Conservation (phyloP, 2,113 vertebrate species). For the Epinephelus fuscoguttatus region DNA sequence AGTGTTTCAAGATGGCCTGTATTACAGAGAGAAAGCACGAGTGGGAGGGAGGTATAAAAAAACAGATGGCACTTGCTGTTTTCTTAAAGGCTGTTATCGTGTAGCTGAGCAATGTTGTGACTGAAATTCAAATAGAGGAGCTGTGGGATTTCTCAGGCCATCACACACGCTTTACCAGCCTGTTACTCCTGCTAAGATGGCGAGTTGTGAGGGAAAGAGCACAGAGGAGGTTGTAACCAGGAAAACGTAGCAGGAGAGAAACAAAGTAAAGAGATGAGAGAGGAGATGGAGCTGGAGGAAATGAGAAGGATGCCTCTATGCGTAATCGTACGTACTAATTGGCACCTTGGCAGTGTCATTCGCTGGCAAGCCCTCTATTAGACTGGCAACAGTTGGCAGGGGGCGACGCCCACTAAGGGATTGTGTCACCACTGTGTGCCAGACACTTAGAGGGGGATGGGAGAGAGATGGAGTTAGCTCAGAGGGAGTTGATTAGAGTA, state of each 20-base stretch:
- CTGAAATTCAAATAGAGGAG: constrained; percentile 65
- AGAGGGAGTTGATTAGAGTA: constrained; percentile 43
- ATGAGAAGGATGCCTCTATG: constrained; percentile 54
- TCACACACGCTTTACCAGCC: constrained; percentile 25
- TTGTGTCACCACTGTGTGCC: constrained; percentile 65
- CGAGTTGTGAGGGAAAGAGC: constrained; percentile 18
- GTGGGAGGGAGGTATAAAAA: constrained; percentile 71
- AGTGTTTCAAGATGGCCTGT: constrained; percentile 59
- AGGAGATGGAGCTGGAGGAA: constrained; percentile 46
- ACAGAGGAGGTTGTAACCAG: neutral
- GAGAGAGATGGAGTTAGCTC: constrained; percentile 17
- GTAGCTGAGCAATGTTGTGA: constrained; percentile 61
- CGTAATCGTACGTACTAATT: constrained; percentile 74
- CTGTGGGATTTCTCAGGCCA: constrained; percentile 58
- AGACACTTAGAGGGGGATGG: constrained; percentile 45
- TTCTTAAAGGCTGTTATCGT: constrained; percentile 76
- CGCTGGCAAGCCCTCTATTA: constrained; percentile 74
- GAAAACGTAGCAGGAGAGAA: neutral
- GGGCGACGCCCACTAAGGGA: constrained; percentile 65
- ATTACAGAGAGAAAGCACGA: constrained; percentile 53
- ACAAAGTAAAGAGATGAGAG: constrained; percentile 10
- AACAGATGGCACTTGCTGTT: constrained; percentile 65
- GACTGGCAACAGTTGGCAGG: constrained; percentile 73
- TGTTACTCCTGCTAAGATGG: constrained; percentile 16
- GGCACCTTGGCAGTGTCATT: constrained; percentile 59